Percentiles rank a stretch among this genome's conserved stretches.
Evolutionary conservation across 92 coral and sea anemone species (phyloP).

Genomic region (Hydrozoanthus gracilis): DNA sequence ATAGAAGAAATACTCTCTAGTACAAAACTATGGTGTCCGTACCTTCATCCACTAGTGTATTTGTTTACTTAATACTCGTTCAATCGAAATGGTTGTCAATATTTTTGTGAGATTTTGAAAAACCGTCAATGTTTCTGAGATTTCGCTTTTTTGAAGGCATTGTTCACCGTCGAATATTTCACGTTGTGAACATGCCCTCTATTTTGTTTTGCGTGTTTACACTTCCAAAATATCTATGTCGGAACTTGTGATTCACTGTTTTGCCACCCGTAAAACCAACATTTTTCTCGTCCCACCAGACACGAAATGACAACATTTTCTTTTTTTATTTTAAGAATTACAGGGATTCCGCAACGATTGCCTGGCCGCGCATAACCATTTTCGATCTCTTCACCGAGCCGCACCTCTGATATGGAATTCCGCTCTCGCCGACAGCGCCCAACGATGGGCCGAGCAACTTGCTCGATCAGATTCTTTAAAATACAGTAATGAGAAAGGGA

Average conservation of each 20-base stretch:
- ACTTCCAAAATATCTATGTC: constrained; percentile 36
- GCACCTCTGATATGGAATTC: constrained; percentile 89
- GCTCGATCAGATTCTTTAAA: constrained; percentile 75
- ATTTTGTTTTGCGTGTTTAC: constrained; percentile 27
- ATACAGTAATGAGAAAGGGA: constrained; percentile 78
- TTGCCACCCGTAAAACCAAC: constrained; percentile 33
- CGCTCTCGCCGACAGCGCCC: constrained; percentile 93
- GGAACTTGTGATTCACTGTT: neutral
- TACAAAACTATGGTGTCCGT: neutral
- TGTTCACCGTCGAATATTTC: constrained; percentile 1
- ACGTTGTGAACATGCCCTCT: constrained; percentile 5
- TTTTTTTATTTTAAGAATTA: constrained; percentile 67
- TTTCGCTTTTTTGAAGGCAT: constrained; percentile 16
- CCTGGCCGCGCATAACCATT: constrained; percentile 91
- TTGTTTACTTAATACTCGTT: constrained; percentile 1
- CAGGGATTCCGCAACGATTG: constrained; percentile 95
- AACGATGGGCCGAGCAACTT: constrained; percentile 95
- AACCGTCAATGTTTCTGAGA: constrained; percentile 13
- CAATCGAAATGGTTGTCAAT: neutral
- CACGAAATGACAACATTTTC: neutral
- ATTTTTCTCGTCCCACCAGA: neutral
- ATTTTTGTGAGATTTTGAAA: neutral
- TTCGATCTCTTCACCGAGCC: constrained; percentile 92
- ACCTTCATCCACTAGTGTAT: neutral
- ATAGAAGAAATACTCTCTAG: constrained; percentile 10